A percentile compares a stretch with the other conserved stretches of the same genome.
These are phyloP conservation scores for Cosmorhoe ocellata DNA, from an alignment of 2,888 invertebrate species.

Conservation along the genomic window DNA sequence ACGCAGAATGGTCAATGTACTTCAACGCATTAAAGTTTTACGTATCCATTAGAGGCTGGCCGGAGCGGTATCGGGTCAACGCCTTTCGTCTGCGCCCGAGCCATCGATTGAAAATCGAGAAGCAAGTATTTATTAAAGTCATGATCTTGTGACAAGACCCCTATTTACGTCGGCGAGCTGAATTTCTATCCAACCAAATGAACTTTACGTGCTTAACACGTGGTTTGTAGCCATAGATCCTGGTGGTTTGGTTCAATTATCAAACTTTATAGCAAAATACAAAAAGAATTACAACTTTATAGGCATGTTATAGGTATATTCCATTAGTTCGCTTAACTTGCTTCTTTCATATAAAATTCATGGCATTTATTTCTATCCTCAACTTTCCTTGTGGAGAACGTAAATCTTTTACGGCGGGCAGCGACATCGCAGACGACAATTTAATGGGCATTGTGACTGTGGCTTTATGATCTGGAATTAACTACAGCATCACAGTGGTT, in stretches of 20 bases:
- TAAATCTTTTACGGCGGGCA: conserved; percentile 43
- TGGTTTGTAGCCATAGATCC: too few relatives aligned
- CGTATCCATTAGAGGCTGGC: conserved; percentile 48
- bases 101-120: conserved; percentile 2
- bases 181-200: too few relatives aligned
- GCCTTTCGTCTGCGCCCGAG: conserved; percentile 14
- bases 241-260: too few relatives aligned
- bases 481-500: conserved; percentile 36
- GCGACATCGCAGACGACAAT: conserved; percentile 41
- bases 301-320: too few relatives aligned
- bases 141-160: conserved; percentile 1
- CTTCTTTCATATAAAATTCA: conserved; percentile 24
- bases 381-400: conserved; percentile 25
- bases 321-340: conserved; percentile 23
- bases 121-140: conserved; percentile 8
- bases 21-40: conserved; percentile 56
- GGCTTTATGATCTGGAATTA: conserved; percentile 44
- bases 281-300: conserved; percentile 7
- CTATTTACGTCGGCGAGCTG: too few relatives aligned
- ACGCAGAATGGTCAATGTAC: conserved; percentile 36
- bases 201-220: too few relatives aligned
- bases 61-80: conserved; percentile 43
- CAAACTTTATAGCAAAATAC: background rate
- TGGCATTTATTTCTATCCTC: conserved; percentile 21
- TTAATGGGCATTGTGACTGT: conserved; percentile 39